Conservation (phyloP, 1,140 invertebrate genomes). For the Bicyclus anynana region DNA sequence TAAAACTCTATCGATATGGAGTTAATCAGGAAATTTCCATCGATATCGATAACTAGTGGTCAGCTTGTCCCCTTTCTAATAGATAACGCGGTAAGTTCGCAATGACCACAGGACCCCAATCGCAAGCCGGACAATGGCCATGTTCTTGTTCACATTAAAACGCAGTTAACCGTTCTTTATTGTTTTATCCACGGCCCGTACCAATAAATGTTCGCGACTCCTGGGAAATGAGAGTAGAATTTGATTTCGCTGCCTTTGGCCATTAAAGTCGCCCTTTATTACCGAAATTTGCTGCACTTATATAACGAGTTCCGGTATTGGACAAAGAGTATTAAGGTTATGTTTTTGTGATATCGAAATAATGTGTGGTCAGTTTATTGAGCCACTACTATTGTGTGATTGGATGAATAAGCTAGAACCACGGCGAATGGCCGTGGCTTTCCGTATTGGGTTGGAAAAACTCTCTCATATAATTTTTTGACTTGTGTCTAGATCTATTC, state of each 20-base stretch:
- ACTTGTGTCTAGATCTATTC: too few species aligned
- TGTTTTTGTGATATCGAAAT: not conserved
- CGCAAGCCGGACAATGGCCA: slow-evolving; percentile 54
- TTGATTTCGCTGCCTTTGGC: slow-evolving; percentile 45
- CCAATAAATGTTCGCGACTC: slow-evolving; percentile 66
- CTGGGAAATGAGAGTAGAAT: slow-evolving; percentile 62
- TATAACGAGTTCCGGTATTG: slow-evolving; percentile 16
- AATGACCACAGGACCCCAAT: slow-evolving; percentile 60
- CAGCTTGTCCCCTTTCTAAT: slow-evolving; percentile 30
- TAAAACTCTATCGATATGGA: too few species aligned
- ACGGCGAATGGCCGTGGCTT: too few species aligned
- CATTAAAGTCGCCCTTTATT: slow-evolving; percentile 60
- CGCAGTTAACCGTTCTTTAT: slow-evolving; percentile 74
- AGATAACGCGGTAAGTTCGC: slow-evolving; percentile 45
- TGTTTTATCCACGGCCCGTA: slow-evolving; percentile 63
- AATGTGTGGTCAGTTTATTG: not conserved
- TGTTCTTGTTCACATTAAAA: slow-evolving; percentile 74
- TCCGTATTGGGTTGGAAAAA: too few species aligned
- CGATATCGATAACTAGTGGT: slow-evolving; percentile 24
- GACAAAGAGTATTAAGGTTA: slow-evolving; percentile 8
- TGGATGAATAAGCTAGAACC: not conserved
- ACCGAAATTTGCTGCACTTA: slow-evolving; percentile 47
- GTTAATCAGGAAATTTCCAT: slow-evolving; percentile 2
- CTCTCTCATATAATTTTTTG: too few species aligned
- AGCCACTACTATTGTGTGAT: not conserved